Percentiles rank a stretch among this genome's conserved stretches.
Conservation (phyloP, 1,140 invertebrate species). For the Muscidifurax raptorellus region DNA sequence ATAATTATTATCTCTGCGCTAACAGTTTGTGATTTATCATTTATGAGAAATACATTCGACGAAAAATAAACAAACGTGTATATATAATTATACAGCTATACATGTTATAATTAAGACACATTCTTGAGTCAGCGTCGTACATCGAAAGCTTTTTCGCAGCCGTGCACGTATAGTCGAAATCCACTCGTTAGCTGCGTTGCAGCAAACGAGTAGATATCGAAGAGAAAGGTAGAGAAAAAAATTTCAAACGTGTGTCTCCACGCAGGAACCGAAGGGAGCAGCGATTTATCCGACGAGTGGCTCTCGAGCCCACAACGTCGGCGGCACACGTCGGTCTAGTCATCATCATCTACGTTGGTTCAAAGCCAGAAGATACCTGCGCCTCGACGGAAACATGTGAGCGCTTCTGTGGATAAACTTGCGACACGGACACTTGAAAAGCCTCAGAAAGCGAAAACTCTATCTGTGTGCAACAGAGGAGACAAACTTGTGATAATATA, state of each 20-base stretch:
- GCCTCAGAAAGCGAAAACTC: neutral
- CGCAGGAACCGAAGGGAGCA: slow-evolving; percentile 10
- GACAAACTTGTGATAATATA: slow-evolving; percentile 15
- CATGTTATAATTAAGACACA: no score
- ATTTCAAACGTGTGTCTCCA: neutral
- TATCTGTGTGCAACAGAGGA: neutral
- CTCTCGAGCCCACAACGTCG: slow-evolving; percentile 2
- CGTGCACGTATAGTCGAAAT: no score
- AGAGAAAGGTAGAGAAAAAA: neutral
- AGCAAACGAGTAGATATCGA: no score
- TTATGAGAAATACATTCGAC: no score
- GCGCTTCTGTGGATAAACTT: neutral
- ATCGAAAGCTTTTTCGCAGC: slow-evolving; percentile 34
- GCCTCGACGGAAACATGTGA: slow-evolving; percentile 19
- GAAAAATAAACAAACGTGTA: neutral
- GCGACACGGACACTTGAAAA: neutral
- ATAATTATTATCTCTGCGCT: neutral
- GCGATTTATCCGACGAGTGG: slow-evolving; percentile 2
- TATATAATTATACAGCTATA: neutral
- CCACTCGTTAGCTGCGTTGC: no score
- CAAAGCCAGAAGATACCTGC: neutral
- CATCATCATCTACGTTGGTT: neutral
- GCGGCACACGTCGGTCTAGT: neutral
- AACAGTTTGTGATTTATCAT: neutral
- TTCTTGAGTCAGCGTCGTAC: neutral